Conservation (phyloP, 2,113 vertebrate species). For the Malurus cyaneus region DNA sequence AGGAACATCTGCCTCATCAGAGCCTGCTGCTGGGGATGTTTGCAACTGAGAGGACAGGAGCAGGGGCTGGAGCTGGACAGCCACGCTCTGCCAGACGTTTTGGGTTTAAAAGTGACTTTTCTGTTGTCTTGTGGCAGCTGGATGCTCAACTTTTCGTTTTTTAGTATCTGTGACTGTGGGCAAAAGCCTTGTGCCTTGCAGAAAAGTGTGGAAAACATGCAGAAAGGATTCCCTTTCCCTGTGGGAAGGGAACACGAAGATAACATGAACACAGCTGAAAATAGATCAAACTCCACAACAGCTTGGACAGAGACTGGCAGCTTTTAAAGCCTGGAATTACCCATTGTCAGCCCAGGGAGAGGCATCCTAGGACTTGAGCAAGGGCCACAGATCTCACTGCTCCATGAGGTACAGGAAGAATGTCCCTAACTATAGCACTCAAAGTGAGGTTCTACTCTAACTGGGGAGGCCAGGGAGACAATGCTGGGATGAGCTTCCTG, state of each 20-base stretch:
- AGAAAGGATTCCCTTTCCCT: not conserved
- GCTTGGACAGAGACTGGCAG: not conserved
- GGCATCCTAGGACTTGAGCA: not conserved
- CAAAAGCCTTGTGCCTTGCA: not conserved
- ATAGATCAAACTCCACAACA: not conserved
- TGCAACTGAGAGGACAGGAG: not conserved
- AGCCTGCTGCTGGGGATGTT: not conserved
- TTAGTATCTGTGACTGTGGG: accelerated
- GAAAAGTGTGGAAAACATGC: not conserved
- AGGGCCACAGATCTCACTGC: not conserved
- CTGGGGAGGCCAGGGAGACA: not conserved
- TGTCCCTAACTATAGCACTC: not conserved
- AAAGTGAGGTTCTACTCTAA: not conserved
- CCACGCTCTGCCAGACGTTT: not conserved
- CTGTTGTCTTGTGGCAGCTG: not conserved
- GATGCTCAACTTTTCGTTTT: not conserved
- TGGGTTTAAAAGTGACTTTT: not conserved
- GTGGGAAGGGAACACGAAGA: not conserved
- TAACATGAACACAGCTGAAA: not conserved
- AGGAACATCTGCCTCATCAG: not conserved
- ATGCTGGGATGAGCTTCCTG: not conserved
- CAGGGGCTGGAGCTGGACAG: not conserved
- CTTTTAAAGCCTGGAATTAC: not conserved
- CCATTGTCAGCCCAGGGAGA: not conserved
- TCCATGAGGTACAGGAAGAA: not conserved